Conservation (phyloP, 2,797 vertebrate species). For the Phoeniculus purpureus region DNA sequence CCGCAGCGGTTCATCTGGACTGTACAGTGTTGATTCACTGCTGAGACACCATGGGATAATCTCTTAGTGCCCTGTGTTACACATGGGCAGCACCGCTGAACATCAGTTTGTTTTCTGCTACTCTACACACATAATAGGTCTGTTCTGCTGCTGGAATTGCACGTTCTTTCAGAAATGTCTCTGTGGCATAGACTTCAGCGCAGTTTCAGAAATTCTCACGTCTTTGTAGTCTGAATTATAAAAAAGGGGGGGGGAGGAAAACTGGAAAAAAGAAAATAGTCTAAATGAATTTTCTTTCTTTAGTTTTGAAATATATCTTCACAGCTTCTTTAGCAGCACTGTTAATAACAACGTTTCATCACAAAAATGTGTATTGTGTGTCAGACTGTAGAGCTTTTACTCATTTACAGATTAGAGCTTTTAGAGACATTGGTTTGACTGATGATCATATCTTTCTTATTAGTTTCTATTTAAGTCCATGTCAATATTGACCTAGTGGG, state of each 20-base stretch:
- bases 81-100: rapidly evolving
- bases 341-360: not conserved
- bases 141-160: not conserved
- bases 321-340: not conserved
- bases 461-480: not conserved
- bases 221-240: not conserved
- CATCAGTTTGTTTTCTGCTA: not conserved
- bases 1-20: not conserved
- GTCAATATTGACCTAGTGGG: not conserved
- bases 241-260: not conserved
- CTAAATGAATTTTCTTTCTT: not conserved
- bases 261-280: not conserved
- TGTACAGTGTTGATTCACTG: not conserved
- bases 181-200: not conserved
- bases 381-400: not conserved
- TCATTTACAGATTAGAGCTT: not conserved
- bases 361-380: not conserved
- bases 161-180: not conserved
- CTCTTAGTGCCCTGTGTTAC: not conserved
- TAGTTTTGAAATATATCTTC: not conserved
- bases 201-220: not conserved
- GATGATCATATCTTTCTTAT: not conserved
- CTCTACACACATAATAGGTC: not conserved
- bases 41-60: not conserved
- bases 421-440: not conserved